A percentile compares a stretch with the other conserved stretches of the same genome.
Evolutionary conservation across 2,113 vertebrate species (phyloP).

Genomic region (Cavia porcellus): DNA sequence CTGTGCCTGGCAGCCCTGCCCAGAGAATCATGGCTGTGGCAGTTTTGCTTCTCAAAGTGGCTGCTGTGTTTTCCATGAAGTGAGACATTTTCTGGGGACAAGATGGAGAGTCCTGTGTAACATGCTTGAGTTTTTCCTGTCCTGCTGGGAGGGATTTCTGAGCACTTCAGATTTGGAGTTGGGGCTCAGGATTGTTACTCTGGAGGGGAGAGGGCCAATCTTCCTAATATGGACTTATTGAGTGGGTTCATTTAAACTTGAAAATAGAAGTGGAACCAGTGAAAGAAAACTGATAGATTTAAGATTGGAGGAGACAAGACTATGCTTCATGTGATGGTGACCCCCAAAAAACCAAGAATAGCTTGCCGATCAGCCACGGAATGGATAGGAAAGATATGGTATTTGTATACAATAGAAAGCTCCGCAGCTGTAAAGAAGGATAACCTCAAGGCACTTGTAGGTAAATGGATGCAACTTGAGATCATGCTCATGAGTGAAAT

Average conservation of each 20-base stretch:
- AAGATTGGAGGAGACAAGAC: too few species aligned
- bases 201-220: background rate
- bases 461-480: too few species aligned
- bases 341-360: too few species aligned
- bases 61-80: background rate
- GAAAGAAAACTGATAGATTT: too few species aligned
- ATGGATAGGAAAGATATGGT: too few species aligned
- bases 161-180: background rate
- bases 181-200: background rate
- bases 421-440: too few species aligned
- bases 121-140: background rate
- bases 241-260: background rate
- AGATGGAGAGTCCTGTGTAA: background rate
- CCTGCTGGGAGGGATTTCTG: constrained; percentile 18
- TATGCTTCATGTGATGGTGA: too few species aligned
- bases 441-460: too few species aligned
- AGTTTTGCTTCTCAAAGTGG: background rate
- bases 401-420: too few species aligned
- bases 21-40: background rate
- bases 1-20: fast-evolving
- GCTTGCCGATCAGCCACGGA: too few species aligned
- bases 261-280: background rate
- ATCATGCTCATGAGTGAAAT: too few species aligned
- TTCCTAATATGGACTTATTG: background rate
- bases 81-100: background rate